phyloP scores from a whole-genome alignment of 1,140 invertebrate genomes.

The Drosophila malerkotliana region DNA sequence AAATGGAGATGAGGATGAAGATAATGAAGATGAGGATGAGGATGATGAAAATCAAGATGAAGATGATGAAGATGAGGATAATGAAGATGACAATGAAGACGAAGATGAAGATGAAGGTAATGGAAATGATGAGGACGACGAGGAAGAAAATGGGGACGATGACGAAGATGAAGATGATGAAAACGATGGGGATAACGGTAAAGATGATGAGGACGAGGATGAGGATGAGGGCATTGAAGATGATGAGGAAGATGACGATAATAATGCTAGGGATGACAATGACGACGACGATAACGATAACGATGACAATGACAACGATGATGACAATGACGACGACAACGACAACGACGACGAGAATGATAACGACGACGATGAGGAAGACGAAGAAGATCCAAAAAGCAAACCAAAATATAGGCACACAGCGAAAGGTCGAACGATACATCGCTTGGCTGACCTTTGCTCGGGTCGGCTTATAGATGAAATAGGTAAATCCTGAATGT shows the following conservation, averaged over 20 bases:
- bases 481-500: conserved; percentile 81
- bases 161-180: conserved; percentile 66
- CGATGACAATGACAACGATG: conserved; percentile 18
- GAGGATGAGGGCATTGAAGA: conserved; percentile 53
- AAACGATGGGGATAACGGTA: conserved; percentile 47
- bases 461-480: conserved; percentile 71
- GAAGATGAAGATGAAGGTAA: conserved; percentile 60
- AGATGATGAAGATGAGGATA: conserved; percentile 35
- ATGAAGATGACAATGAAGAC: conserved; percentile 18
- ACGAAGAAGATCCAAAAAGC: conserved; percentile 69
- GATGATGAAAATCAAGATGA: conserved; percentile 64
- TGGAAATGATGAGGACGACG: conserved; percentile 56
- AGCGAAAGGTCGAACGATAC: conserved; percentile 74
- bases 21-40: conserved; percentile 34
- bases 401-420: conserved; percentile 67
- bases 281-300: conserved; percentile 27
- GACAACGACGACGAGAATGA: conserved; percentile 37
- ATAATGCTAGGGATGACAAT: conserved; percentile 77
- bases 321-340: conserved; percentile 63
- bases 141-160: conserved; percentile 19
- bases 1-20: conserved; percentile 7
- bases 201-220: conserved; percentile 67
- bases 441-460: conserved; percentile 77
- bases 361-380: conserved; percentile 84
- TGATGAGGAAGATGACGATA: conserved; percentile 33